These are phyloP conservation scores for Ginglymostoma cirratum DNA, from an alignment of 2,113 vertebrate genomes.

Conservation along the genomic window DNA sequence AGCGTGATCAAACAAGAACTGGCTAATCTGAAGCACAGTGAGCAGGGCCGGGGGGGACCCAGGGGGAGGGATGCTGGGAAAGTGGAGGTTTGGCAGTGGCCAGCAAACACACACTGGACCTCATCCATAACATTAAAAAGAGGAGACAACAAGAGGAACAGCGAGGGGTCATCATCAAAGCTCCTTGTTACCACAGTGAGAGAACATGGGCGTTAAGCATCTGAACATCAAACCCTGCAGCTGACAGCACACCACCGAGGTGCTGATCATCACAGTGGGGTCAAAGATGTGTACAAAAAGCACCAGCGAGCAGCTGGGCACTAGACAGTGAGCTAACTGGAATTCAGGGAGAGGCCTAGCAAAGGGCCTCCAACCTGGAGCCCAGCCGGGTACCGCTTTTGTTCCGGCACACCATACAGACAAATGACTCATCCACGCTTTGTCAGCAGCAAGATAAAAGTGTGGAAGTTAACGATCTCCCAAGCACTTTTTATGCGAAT, in stretches of 20 bases:
- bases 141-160: slow-evolving; percentile 75
- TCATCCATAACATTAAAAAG: slow-evolving; percentile 66
- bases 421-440: slow-evolving; percentile 39
- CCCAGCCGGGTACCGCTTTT: slow-evolving; percentile 52
- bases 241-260: slow-evolving; percentile 58
- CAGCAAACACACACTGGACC: slow-evolving; percentile 43
- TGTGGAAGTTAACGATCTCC: slow-evolving; percentile 47
- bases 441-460: slow-evolving; percentile 42
- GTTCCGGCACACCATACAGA: slow-evolving; percentile 47
- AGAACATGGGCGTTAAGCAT: slow-evolving; percentile 67
- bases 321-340: slow-evolving; percentile 39
- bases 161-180: slow-evolving; percentile 78
- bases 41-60: slow-evolving; percentile 42
- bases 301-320: slow-evolving; percentile 51
- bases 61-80: slow-evolving; percentile 43
- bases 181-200: slow-evolving; percentile 77
- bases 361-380: slow-evolving; percentile 49
- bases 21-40: neutral
- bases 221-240: slow-evolving; percentile 75
- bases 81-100: slow-evolving; percentile 17
- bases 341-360: slow-evolving; percentile 44
- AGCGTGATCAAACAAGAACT: slow-evolving; percentile 56
- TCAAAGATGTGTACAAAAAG: slow-evolving; percentile 32
- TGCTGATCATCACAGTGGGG: slow-evolving; percentile 42
- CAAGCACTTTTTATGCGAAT: neutral